Evolutionary conservation across 2,888 invertebrate genomes (phyloP).

Genomic region (Diaprepes abbreviatus): DNA sequence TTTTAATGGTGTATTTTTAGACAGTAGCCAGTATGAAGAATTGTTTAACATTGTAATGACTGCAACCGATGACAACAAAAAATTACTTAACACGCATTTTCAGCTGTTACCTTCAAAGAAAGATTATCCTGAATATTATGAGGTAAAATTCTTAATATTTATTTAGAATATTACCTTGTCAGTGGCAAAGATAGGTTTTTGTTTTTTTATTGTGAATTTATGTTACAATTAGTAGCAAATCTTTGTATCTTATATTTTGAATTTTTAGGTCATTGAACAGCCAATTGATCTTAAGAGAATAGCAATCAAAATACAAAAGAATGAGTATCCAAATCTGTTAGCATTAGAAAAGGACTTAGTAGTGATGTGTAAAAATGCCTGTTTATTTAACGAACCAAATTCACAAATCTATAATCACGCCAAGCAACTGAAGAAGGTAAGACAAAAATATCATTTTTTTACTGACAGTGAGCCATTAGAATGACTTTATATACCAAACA

Average conservation of each 20-base stretch:
- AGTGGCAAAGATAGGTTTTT: too few species aligned
- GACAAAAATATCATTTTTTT: too few species aligned
- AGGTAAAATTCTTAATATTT: conserved; percentile 65
- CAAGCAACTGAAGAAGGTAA: conserved; percentile 85
- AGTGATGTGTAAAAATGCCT: conserved; percentile 95
- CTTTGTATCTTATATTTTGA: too few species aligned
- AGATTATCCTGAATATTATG: conserved; percentile 95
- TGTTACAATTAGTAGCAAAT: too few species aligned
- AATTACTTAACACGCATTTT: conserved; percentile 89
- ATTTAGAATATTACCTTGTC: too few species aligned
- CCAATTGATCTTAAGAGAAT: conserved; percentile 96
- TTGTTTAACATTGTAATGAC: conserved; percentile 91
- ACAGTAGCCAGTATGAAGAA: conserved; percentile 82
- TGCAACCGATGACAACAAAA: conserved; percentile 84
- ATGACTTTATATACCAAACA: too few species aligned
- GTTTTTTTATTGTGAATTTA: too few species aligned
- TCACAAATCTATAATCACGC: conserved; percentile 97
- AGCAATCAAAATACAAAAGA: conserved; percentile 90
- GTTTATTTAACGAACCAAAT: conserved; percentile 95
- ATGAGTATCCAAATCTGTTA: conserved; percentile 80
- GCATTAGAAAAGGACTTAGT: conserved; percentile 93
- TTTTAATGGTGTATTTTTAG: too few species aligned
- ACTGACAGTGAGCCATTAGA: too few species aligned
- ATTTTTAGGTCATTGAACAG: conserved; percentile 78
- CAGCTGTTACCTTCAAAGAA: conserved; percentile 92